phyloP scores from a whole-genome alignment of 2,888 invertebrate species.

The Strigamia crassipes region DNA sequence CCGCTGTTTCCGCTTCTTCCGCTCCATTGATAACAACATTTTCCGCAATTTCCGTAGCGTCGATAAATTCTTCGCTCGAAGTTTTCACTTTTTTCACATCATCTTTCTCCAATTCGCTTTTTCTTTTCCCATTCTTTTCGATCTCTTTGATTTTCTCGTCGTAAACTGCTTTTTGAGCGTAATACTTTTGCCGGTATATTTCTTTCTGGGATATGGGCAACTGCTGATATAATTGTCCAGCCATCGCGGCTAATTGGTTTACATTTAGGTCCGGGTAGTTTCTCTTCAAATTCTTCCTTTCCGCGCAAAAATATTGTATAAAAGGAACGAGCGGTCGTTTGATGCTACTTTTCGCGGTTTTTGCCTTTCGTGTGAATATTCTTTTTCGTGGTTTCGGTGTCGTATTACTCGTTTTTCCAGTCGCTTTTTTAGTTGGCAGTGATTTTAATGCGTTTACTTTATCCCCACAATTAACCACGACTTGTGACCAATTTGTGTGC shows the following conservation, averaged over 20 bases:
- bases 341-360: neutral
- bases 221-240: neutral
- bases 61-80: neutral
- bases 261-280: neutral
- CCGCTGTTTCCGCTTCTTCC: no score
- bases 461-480: neutral
- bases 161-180: neutral
- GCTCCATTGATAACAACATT: neutral
- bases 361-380: neutral
- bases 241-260: neutral
- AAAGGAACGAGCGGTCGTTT: neutral
- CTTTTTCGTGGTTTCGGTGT: neutral
- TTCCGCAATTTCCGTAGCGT: neutral
- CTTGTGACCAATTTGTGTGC: neutral
- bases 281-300: neutral
- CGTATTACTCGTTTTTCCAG: neutral
- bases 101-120: neutral
- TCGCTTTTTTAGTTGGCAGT: neutral
- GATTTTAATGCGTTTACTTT: neutral
- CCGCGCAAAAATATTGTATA: neutral
- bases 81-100: neutral
- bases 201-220: neutral
- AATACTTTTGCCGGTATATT: neutral
- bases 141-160: neutral
- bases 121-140: neutral